Evolutionary conservation across 2,888 invertebrate genomes (phyloP).

Genomic region (Eilema griseolum): DNA sequence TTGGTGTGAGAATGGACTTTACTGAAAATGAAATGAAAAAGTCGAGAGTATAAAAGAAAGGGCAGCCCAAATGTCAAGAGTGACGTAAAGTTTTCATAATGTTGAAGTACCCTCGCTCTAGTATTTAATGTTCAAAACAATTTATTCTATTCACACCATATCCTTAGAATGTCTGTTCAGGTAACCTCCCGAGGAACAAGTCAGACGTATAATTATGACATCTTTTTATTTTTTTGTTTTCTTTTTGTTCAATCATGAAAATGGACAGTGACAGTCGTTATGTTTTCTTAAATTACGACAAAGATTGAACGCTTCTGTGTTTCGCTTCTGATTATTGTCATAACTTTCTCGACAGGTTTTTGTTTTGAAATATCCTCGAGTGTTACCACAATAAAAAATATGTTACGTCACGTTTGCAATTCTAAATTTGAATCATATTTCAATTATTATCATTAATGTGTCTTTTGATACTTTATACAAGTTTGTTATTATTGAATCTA

Average conservation of each 20-base stretch:
- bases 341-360: slow-evolving; percentile 23
- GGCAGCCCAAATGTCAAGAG: background rate
- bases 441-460: background rate
- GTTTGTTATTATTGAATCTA: background rate
- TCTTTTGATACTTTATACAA: background rate
- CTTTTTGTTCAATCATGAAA: slow-evolving; percentile 25
- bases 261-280: slow-evolving; percentile 34
- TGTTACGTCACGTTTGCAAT: background rate
- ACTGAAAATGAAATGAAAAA: background rate
- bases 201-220: slow-evolving; percentile 22
- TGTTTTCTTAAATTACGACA: slow-evolving; percentile 39
- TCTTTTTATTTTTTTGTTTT: slow-evolving; percentile 15
- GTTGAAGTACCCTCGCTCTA: background rate
- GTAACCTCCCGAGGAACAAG: slow-evolving; percentile 26
- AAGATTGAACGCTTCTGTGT: slow-evolving; percentile 34
- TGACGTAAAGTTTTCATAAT: background rate
- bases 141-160: slow-evolving; percentile 11
- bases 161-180: slow-evolving; percentile 9
- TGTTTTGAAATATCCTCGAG: slow-evolving; percentile 2
- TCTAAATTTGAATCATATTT: background rate
- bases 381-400: slow-evolving; percentile 11
- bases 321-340: slow-evolving; percentile 24
- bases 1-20: background rate
- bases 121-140: slow-evolving; percentile 3
- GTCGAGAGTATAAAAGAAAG: background rate